phyloP scores from a whole-genome alignment of 2,797 vertebrate species.

The Sphaeramia orbicularis region DNA sequence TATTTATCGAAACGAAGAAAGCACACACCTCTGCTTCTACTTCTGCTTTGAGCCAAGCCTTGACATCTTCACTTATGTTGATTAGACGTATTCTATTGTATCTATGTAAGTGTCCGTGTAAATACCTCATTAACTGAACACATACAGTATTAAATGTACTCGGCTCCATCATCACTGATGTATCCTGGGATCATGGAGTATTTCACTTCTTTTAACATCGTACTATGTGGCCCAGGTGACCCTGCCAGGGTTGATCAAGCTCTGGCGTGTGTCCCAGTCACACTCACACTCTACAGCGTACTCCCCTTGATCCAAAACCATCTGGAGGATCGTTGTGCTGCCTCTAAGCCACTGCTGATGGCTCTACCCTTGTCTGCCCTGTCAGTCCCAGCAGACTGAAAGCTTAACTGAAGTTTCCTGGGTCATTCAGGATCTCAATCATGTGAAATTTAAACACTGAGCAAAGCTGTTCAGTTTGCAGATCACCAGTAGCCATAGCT shows the following conservation, averaged over 20 bases:
- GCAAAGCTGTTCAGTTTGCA: constrained; percentile 20
- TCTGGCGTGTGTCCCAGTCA: constrained; percentile 27
- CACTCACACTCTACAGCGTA: constrained; percentile 19
- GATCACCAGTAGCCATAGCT: constrained; percentile 15
- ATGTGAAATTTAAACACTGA: constrained; percentile 43
- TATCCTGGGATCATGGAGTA: constrained; percentile 8
- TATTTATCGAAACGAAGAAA: no score
- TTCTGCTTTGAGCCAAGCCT: not conserved
- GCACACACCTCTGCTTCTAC: not conserved
- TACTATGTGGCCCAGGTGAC: constrained; percentile 30
- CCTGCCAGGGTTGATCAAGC: constrained; percentile 40
- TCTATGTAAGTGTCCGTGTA: no score
- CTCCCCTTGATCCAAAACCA: constrained; percentile 47
- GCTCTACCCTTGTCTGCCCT: constrained; percentile 31
- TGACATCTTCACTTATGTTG: not conserved
- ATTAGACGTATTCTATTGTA: no score
- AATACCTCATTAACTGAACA: not conserved
- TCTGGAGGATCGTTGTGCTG: constrained; percentile 45
- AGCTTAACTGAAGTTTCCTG: constrained; percentile 37
- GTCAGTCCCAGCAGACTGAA: constrained; percentile 27
- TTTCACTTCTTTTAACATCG: constrained; percentile 25
- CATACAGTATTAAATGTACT: not conserved
- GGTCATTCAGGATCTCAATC: constrained; percentile 19
- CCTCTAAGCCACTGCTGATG: constrained; percentile 23
- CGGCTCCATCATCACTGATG: not conserved